A percentile compares a stretch with the other conserved stretches of the same genome.
phyloP scores from a whole-genome alignment of 2,797 vertebrate species.

The Sorex maritimensis region DNA sequence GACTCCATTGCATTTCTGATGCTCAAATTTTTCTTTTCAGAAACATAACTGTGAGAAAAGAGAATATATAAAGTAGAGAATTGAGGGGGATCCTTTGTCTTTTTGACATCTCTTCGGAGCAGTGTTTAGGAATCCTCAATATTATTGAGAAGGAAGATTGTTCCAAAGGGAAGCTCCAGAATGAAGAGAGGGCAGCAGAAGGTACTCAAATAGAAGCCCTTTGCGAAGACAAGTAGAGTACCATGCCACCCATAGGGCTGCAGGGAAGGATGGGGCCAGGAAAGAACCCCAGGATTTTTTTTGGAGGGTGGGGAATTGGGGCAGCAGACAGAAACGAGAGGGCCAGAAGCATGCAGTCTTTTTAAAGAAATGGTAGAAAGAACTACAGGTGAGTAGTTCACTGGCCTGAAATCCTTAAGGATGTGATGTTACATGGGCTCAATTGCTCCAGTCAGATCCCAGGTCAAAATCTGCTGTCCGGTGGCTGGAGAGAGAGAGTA shows the following conservation, averaged over 20 bases:
- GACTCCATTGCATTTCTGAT: conserved; percentile 59
- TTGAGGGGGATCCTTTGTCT: conserved; percentile 14
- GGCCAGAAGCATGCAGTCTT: not conserved
- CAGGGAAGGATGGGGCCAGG: not conserved
- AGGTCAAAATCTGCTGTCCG: not conserved
- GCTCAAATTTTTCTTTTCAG: conserved; percentile 34
- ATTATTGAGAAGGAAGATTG: not conserved
- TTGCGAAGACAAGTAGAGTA: not conserved
- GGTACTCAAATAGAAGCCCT: not conserved
- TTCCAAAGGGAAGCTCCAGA: conserved; percentile 35
- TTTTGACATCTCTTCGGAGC: conserved; percentile 1
- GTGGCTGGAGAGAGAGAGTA: too few species aligned
- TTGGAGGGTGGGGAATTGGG: not conserved
- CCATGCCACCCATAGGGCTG: not conserved
- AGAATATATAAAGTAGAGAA: conserved; percentile 9
- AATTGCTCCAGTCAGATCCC: not conserved
- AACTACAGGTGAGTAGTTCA: too few species aligned
- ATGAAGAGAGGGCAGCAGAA: not conserved
- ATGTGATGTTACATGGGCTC: not conserved
- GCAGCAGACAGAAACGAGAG: not conserved
- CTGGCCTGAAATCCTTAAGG: conserved; percentile 1
- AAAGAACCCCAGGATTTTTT: not conserved
- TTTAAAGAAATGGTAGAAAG: not conserved
- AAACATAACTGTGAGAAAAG: conserved; percentile 4
- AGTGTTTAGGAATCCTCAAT: not conserved